Percentiles rank a stretch among this genome's conserved stretches.
Conservation (phyloP, 2,888 invertebrate genomes). For the Periphyllus acericola region DNA sequence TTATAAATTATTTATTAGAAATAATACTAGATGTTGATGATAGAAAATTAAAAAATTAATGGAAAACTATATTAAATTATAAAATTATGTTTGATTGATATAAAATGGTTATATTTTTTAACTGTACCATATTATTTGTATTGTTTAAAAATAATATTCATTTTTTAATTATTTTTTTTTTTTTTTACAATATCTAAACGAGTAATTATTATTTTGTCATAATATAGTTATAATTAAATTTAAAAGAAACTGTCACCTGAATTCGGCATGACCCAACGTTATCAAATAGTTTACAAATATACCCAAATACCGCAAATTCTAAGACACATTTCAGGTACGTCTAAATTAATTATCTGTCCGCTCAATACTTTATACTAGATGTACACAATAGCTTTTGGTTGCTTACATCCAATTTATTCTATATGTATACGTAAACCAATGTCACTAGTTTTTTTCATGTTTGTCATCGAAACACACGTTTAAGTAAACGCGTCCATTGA, state of each 20-base stretch:
- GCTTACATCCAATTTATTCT: not conserved
- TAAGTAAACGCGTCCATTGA: not conserved
- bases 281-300: not conserved
- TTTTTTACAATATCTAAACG: not conserved
- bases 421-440: not conserved
- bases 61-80: no score
- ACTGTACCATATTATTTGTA: no score
- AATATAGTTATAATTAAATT: not conserved
- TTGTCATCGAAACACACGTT: not conserved
- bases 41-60: no score
- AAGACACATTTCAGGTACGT: not conserved
- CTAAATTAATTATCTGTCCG: conserved; percentile 7
- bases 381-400: not conserved
- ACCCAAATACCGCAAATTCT: not conserved
- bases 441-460: not conserved
- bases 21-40: no score
- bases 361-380: not conserved
- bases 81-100: no score
- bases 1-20: no score
- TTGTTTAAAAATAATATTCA: no score
- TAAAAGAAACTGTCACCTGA: not conserved
- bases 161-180: no score
- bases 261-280: not conserved
- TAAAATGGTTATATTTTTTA: no score
- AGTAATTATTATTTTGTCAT: not conserved